phyloP scores from a whole-genome alignment of 2,888 invertebrate genomes.

The Gymnosoma rotundatum region DNA sequence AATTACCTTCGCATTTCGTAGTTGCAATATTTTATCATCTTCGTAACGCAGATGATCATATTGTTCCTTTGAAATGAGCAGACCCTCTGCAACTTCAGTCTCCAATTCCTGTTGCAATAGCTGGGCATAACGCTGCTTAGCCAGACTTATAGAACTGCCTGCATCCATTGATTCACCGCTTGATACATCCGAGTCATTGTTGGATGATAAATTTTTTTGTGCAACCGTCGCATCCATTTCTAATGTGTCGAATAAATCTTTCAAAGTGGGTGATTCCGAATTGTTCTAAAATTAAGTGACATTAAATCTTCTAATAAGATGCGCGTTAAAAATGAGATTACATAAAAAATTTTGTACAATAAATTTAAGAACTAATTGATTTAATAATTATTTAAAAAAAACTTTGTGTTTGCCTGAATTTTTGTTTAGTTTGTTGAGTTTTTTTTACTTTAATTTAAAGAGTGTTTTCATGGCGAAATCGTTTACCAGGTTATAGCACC shows the following conservation, averaged over 20 bases:
- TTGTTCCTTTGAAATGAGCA: constrained; percentile 83
- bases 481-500: too few relatives aligned
- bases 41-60: constrained; percentile 84
- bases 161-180: constrained; percentile 74
- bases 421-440: too few relatives aligned
- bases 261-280: background rate
- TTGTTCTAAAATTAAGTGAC: too few relatives aligned
- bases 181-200: constrained; percentile 77
- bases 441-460: too few relatives aligned
- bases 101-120: constrained; percentile 77
- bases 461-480: too few relatives aligned
- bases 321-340: too few relatives aligned
- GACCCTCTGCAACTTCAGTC: constrained; percentile 80
- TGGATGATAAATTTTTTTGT: constrained; percentile 61
- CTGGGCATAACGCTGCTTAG: constrained; percentile 75
- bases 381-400: too few relatives aligned
- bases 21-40: constrained; percentile 83
- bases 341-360: too few relatives aligned
- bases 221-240: background rate
- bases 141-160: constrained; percentile 75
- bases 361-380: too few relatives aligned
- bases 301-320: too few relatives aligned
- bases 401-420: too few relatives aligned
- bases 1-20: constrained; percentile 83
- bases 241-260: constrained; percentile 11